Percentiles rank a stretch among this genome's conserved stretches.
These are phyloP conservation scores for Atrichornis clamosus DNA, from an alignment of 2,113 vertebrate species.

Conservation along the genomic window DNA sequence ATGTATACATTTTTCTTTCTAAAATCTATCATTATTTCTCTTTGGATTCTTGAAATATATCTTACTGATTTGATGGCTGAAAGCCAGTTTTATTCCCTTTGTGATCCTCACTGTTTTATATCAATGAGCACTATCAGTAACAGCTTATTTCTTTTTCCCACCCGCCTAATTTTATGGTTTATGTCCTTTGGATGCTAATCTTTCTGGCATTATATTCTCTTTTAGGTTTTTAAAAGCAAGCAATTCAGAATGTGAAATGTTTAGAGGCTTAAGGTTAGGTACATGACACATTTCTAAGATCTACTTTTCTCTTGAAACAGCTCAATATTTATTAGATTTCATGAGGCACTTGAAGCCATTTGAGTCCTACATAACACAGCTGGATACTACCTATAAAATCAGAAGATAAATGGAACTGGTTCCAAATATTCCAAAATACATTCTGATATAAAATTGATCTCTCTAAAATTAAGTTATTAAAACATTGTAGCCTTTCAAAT, in stretches of 20 bases:
- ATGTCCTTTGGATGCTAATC: not conserved
- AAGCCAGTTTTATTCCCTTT: not conserved
- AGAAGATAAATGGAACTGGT: constrained; percentile 10
- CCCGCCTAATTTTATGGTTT: not conserved
- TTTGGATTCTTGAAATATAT: not conserved
- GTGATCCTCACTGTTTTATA: not conserved
- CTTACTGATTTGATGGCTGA: not conserved
- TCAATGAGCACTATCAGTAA: not conserved
- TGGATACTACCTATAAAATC: not conserved
- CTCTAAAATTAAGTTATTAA: constrained; percentile 26
- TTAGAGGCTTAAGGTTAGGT: constrained; percentile 20
- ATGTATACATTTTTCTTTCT: not conserved
- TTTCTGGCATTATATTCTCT: not conserved
- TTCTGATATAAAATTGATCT: constrained; percentile 12
- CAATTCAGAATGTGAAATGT: not conserved
- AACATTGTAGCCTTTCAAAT: not conserved
- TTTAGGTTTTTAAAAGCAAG: not conserved
- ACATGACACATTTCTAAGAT: constrained; percentile 1
- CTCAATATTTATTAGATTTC: constrained; percentile 53
- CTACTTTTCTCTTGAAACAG: constrained; percentile 15
- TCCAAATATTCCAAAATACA: constrained; percentile 8
- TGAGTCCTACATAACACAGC: not conserved
- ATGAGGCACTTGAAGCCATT: not conserved
- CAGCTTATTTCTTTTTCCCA: not conserved
- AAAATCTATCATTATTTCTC: not conserved